phyloP scores from a whole-genome alignment of 2,113 vertebrate species.

The Cheilinus undulatus region DNA sequence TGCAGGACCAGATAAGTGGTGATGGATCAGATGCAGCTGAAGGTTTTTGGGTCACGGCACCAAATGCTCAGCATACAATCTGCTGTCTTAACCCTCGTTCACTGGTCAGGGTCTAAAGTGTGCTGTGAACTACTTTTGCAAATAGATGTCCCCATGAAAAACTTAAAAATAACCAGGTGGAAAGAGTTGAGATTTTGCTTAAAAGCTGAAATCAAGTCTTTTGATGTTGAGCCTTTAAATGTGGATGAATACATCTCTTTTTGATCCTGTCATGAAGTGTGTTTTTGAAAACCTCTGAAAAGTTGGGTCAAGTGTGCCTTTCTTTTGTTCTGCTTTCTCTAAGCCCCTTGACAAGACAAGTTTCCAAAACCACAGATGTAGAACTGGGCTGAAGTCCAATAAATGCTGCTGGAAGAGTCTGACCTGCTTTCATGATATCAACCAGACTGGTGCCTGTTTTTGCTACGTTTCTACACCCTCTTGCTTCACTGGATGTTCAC shows the following conservation, averaged over 20 bases:
- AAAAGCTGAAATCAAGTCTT: conserved; percentile 15
- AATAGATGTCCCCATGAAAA: conserved; percentile 19
- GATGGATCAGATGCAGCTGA: conserved; percentile 30
- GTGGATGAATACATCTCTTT: conserved; percentile 7
- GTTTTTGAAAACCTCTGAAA: conserved; percentile 48
- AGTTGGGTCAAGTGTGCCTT: conserved; percentile 33
- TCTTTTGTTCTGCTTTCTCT: conserved; percentile 66
- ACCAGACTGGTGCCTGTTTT: conserved; percentile 66
- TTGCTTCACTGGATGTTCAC: conserved; percentile 34
- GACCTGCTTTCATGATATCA: conserved; percentile 56
- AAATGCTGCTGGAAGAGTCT: conserved; percentile 49
- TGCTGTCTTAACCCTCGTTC: background rate
- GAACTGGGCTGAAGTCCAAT: conserved; percentile 71
- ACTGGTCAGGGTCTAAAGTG: conserved; percentile 6
- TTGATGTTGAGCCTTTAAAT: conserved; percentile 1
- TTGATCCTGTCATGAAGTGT: conserved; percentile 50
- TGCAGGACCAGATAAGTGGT: conserved; percentile 13
- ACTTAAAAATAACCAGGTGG: conserved; percentile 25
- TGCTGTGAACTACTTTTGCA: conserved; percentile 19
- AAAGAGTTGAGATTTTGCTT: conserved; percentile 6
- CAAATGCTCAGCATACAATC: background rate
- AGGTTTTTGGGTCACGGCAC: conserved; percentile 45
- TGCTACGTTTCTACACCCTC: conserved; percentile 40
- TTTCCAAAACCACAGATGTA: conserved; percentile 69
- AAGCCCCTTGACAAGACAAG: conserved; percentile 57